Conservation (phyloP, 1,140 invertebrate species). For the Mylabris phalerata region DNA sequence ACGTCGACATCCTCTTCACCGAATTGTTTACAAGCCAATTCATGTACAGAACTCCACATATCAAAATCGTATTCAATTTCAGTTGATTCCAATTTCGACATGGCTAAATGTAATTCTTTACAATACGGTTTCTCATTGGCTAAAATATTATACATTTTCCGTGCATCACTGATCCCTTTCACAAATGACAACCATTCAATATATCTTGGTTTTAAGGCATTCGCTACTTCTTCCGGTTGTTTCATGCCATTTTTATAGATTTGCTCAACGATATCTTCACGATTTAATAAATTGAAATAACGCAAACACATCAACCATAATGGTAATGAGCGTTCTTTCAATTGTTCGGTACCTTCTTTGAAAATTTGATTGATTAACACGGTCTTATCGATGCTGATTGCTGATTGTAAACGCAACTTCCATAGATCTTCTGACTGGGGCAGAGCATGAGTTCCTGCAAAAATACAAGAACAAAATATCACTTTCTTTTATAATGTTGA, state of each 20-base stretch:
- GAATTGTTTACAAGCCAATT: conserved; percentile 46
- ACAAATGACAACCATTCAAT: conserved; percentile 25
- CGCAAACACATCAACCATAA: conserved; percentile 26
- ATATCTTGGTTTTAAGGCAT: conserved; percentile 26
- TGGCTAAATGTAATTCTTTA: conserved; percentile 10
- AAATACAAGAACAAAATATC: too few species aligned
- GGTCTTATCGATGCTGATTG: conserved; percentile 20
- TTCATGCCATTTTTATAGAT: conserved; percentile 21
- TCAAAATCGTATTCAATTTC: conserved; percentile 41
- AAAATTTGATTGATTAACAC: conserved; percentile 18
- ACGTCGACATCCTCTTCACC: conserved; percentile 47
- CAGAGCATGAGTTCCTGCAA: conserved; percentile 10
- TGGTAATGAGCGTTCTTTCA: conserved; percentile 22
- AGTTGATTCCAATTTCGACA: conserved; percentile 41
- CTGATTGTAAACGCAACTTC: conserved; percentile 21
- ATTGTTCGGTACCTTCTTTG: conserved; percentile 12
- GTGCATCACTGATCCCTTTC: conserved; percentile 18
- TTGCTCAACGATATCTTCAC: conserved; percentile 13
- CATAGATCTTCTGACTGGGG: conserved; percentile 26
- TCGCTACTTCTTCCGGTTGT: conserved; percentile 23
- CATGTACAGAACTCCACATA: conserved; percentile 40
- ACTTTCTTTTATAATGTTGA: too few species aligned
- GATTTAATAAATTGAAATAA: conserved; percentile 16
- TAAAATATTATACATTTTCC: conserved; percentile 8
- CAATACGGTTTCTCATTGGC: conserved; percentile 6